Evolutionary conservation across 2,797 vertebrate species (phyloP).

Genomic region (Spinibarbus caldwelli): DNA sequence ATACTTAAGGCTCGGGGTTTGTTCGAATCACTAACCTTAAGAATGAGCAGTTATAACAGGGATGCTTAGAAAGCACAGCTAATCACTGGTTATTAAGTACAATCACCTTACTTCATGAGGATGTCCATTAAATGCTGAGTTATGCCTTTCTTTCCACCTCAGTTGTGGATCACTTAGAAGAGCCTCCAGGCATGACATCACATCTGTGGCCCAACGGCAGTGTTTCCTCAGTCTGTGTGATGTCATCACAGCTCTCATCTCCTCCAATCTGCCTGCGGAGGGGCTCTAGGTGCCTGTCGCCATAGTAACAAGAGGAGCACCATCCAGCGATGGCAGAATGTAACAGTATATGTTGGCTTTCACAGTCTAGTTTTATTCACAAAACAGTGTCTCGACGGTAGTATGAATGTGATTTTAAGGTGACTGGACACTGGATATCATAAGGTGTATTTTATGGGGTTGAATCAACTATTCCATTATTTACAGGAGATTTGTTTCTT

Average conservation of each 20-base stretch:
- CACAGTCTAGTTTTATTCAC: conserved; percentile 19
- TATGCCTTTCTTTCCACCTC: conserved; percentile 16
- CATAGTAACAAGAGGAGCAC: conserved; percentile 72
- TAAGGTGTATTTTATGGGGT: not conserved
- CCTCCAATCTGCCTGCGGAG: conserved; percentile 63
- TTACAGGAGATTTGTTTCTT: not conserved
- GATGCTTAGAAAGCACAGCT: not conserved
- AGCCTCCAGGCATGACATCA: conserved; percentile 50
- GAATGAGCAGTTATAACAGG: not conserved
- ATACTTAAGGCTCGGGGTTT: not conserved
- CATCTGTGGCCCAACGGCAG: conserved; percentile 50
- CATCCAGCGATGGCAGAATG: conserved; percentile 57
- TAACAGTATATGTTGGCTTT: conserved; percentile 12
- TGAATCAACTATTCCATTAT: not conserved
- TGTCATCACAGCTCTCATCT: conserved; percentile 68
- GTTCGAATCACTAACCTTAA: conserved; percentile 1
- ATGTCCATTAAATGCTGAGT: conserved; percentile 48
- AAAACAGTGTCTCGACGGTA: not conserved
- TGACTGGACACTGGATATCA: not conserved
- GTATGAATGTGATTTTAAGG: not conserved
- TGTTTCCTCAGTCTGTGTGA: conserved; percentile 62
- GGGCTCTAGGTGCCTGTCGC: conserved; percentile 68
- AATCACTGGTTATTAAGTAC: not conserved
- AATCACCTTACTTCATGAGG: not conserved
- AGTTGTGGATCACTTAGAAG: conserved; percentile 45